Conservation (phyloP, 2,888 invertebrate species). For the Blera fallax region DNA sequence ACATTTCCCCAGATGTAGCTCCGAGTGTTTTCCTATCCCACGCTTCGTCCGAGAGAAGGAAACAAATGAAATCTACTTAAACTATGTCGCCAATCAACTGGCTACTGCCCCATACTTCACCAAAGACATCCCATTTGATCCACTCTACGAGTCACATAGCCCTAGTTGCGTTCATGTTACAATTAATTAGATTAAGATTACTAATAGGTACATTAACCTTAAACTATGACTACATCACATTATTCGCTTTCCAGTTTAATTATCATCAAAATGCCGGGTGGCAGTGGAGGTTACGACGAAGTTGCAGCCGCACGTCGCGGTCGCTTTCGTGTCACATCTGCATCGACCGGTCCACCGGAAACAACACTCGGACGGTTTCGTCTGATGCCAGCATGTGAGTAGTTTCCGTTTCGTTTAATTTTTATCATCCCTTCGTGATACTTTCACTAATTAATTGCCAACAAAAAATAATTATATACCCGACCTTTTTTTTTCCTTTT, state of each 20-base stretch:
- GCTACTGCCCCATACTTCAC: too few species aligned
- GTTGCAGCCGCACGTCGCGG: constrained; percentile 81
- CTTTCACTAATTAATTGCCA: constrained; percentile 7
- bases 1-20: too few species aligned
- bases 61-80: too few species aligned
- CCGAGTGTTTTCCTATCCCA: too few species aligned
- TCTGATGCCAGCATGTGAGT: constrained; percentile 81
- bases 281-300: constrained; percentile 78
- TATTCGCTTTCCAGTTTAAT: constrained; percentile 45
- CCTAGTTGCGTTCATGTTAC: too few species aligned
- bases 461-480: background rate
- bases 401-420: background rate
- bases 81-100: too few species aligned
- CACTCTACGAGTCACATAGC: too few species aligned
- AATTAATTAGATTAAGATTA: too few species aligned
- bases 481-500: background rate
- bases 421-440: background rate
- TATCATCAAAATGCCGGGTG: constrained; percentile 73
- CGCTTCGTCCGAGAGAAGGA: too few species aligned
- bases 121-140: too few species aligned
- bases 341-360: constrained; percentile 80
- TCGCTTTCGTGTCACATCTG: constrained; percentile 84
- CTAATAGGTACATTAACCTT: too few species aligned
- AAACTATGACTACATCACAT: background rate
- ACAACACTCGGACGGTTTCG: constrained; percentile 81